Percentiles rank a stretch among this genome's conserved stretches.
These are phyloP conservation scores for Tenebrosternarchus preto DNA, from an alignment of 2,113 vertebrate genomes.

Conservation along the genomic window DNA sequence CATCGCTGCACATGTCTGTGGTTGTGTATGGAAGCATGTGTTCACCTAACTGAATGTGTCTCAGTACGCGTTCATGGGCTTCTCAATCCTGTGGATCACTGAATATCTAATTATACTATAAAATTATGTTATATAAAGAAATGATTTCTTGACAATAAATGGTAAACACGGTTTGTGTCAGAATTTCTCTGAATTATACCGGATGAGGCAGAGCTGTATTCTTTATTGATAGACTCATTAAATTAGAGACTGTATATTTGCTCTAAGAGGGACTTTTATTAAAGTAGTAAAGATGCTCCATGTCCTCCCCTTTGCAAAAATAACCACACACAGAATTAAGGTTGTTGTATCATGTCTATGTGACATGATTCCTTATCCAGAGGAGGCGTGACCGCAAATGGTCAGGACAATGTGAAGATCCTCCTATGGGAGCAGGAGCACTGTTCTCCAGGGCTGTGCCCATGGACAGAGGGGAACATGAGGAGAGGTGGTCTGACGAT, in stretches of 20 bases:
- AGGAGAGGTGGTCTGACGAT: neutral
- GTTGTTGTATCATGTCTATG: neutral
- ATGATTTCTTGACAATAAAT: conserved; percentile 54
- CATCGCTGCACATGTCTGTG: conserved; percentile 5
- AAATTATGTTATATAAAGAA: conserved; percentile 46
- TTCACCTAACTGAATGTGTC: conserved; percentile 42
- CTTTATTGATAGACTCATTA: neutral
- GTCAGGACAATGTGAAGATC: too few species aligned
- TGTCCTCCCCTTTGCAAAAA: too few species aligned
- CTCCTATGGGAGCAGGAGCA: too few species aligned
- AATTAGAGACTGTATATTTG: neutral
- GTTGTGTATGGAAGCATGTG: conserved; percentile 36
- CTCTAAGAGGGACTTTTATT: neutral
- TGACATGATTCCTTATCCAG: too few species aligned
- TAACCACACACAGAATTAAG: neutral
- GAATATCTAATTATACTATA: conserved; percentile 40
- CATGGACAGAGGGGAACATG: too few species aligned
- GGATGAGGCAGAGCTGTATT: neutral
- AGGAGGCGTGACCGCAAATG: too few species aligned
- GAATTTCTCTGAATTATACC: neutral
- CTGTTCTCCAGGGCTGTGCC: too few species aligned
- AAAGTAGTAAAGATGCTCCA: neutral
- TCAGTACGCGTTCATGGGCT: conserved; percentile 46
- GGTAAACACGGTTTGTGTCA: conserved; percentile 29
- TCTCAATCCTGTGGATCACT: conserved; percentile 58